Conservation (phyloP, 2,113 vertebrate species). For the Platysternon megacephalum region DNA sequence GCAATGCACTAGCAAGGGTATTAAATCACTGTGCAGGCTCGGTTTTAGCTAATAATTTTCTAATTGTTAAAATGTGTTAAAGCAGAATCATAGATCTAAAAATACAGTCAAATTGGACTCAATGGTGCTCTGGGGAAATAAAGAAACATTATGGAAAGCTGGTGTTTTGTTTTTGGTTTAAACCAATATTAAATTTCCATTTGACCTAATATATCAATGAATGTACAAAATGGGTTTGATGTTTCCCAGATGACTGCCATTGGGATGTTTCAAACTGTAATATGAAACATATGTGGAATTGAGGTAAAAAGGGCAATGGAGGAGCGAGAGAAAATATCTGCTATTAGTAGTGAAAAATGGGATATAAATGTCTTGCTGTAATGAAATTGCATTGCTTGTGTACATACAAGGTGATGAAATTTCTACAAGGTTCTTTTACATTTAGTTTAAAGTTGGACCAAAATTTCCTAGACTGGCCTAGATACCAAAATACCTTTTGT, state of each 20-base stretch:
- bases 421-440: background rate
- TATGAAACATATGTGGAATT: background rate
- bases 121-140: conserved; percentile 3
- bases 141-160: conserved; percentile 10
- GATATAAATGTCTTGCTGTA: background rate
- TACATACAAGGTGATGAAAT: background rate
- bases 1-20: conserved; percentile 2
- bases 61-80: background rate
- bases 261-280: background rate
- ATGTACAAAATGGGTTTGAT: conserved; percentile 3
- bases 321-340: background rate
- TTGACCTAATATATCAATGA: conserved; percentile 28
- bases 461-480: no score
- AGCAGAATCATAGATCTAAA: conserved; percentile 14
- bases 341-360: background rate
- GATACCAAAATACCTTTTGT: background rate
- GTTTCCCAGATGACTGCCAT: background rate
- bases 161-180: conserved; percentile 40
- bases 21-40: conserved; percentile 41
- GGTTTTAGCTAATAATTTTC: conserved; percentile 40
- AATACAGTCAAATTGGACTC: conserved; percentile 10
- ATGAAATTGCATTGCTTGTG: background rate
- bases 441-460: background rate
- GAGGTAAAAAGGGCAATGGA: background rate
- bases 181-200: conserved; percentile 53